phyloP scores from a whole-genome alignment of 2,888 invertebrate species.

The Epinotia brunnichana region DNA sequence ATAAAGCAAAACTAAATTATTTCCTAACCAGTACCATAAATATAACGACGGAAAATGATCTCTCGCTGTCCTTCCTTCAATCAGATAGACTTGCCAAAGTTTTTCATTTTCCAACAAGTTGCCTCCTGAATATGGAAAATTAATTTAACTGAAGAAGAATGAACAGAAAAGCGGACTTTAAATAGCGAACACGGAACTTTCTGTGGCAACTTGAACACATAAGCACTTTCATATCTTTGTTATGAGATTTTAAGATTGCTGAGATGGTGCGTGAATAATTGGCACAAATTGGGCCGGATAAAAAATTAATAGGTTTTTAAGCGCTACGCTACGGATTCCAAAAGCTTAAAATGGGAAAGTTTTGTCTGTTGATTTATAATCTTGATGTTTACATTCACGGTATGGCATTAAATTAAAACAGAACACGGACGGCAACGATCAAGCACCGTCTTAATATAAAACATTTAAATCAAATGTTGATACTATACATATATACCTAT shows the following conservation, averaged over 20 bases:
- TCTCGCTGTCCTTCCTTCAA: constrained; percentile 16
- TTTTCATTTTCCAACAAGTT: constrained; percentile 32
- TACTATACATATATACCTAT: too few relatives aligned
- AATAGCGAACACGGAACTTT: constrained; percentile 21
- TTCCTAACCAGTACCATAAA: not conserved
- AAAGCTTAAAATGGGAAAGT: not conserved
- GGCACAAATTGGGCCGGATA: constrained; percentile 5
- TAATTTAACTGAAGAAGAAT: constrained; percentile 25
- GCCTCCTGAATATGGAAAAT: constrained; percentile 36
- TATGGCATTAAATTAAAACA: too few relatives aligned
- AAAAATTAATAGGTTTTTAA: not conserved
- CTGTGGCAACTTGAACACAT: constrained; percentile 17
- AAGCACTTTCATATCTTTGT: constrained; percentile 5
- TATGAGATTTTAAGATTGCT: constrained; percentile 15
- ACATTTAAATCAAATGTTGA: too few relatives aligned
- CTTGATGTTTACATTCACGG: too few relatives aligned
- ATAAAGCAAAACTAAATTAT: not conserved
- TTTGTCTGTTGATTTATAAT: not conserved
- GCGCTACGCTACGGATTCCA: not conserved
- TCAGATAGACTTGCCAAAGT: constrained; percentile 28
- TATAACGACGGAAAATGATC: constrained; percentile 7
- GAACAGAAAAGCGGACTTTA: constrained; percentile 26
- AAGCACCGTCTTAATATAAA: too few relatives aligned
- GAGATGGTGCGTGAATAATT: constrained; percentile 15
- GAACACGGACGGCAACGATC: too few relatives aligned